phyloP scores from a whole-genome alignment of 1,140 invertebrate genomes.

The Cyclina sinensis region DNA sequence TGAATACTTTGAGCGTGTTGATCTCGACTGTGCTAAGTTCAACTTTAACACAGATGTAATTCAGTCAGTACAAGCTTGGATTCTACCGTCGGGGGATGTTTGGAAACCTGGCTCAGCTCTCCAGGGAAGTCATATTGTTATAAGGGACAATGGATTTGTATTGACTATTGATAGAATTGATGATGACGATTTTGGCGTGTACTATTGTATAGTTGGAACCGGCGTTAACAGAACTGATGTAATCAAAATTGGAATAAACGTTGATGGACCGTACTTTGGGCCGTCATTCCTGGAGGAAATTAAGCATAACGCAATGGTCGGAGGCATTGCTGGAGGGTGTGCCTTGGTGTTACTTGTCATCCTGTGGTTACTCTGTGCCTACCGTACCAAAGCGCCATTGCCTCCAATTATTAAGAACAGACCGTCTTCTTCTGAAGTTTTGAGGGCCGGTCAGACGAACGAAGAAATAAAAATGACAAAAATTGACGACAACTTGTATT shows the following conservation, averaged over 20 bases:
- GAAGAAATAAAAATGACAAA: background rate
- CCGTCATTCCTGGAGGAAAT: background rate
- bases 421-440: background rate
- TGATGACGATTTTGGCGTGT: slow-evolving; percentile 52
- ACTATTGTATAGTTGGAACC: slow-evolving; percentile 38
- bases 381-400: background rate
- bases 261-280: slow-evolving; percentile 53
- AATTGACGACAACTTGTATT: slow-evolving; percentile 45
- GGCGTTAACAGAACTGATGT: background rate
- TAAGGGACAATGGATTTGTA: slow-evolving; percentile 41
- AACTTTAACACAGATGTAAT: background rate
- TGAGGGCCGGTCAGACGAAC: background rate
- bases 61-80: slow-evolving; percentile 33
- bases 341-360: slow-evolving; percentile 5
- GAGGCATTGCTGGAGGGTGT: slow-evolving; percentile 39
- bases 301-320: slow-evolving; percentile 19
- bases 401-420: too few species aligned
- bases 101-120: too few species aligned
- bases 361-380: slow-evolving; percentile 23
- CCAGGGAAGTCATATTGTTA: background rate
- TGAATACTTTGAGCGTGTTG: slow-evolving; percentile 33
- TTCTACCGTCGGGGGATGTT: slow-evolving; percentile 30
- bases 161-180: slow-evolving; percentile 25
- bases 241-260: slow-evolving; percentile 44
- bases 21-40: slow-evolving; percentile 23